Evolutionary conservation across 2,797 vertebrate species (phyloP).

Genomic region (Sebastes trivittatus): DNA sequence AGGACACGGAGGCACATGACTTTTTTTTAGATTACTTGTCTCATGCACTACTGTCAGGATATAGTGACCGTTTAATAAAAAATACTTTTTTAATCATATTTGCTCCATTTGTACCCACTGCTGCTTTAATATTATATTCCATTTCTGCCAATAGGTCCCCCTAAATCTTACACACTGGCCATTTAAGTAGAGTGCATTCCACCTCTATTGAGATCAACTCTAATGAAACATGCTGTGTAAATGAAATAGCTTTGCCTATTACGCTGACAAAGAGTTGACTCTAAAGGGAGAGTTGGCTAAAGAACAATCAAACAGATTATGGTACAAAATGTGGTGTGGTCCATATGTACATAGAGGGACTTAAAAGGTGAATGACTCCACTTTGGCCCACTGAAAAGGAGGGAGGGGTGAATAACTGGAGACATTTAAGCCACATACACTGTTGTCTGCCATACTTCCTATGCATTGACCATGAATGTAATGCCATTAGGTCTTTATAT

Average conservation of each 20-base stretch:
- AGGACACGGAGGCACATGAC: too few relatives aligned
- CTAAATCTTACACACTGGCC: background rate
- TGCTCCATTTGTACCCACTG: too few relatives aligned
- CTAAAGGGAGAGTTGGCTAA: background rate
- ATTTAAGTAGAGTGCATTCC: background rate
- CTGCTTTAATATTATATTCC: too few relatives aligned
- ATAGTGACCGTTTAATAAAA: too few relatives aligned
- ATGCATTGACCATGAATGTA: conserved; percentile 56
- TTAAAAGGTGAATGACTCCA: conserved; percentile 31
- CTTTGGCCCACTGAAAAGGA: background rate
- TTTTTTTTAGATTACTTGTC: too few relatives aligned
- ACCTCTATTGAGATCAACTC: background rate
- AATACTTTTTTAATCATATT: too few relatives aligned
- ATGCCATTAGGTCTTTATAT: conserved; percentile 53
- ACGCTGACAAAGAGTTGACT: background rate
- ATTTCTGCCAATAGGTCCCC: too few relatives aligned
- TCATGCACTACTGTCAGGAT: too few relatives aligned
- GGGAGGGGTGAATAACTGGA: conserved; percentile 10
- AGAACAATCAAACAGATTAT: background rate
- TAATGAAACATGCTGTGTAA: background rate
- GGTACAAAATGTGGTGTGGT: background rate
- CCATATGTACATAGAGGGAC: conserved; percentile 9
- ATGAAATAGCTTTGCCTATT: background rate
- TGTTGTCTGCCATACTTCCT: conserved; percentile 38
- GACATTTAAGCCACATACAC: conserved; percentile 40